phyloP scores from a whole-genome alignment of 2,113 vertebrate genomes.

The Seriola aureovittata region DNA sequence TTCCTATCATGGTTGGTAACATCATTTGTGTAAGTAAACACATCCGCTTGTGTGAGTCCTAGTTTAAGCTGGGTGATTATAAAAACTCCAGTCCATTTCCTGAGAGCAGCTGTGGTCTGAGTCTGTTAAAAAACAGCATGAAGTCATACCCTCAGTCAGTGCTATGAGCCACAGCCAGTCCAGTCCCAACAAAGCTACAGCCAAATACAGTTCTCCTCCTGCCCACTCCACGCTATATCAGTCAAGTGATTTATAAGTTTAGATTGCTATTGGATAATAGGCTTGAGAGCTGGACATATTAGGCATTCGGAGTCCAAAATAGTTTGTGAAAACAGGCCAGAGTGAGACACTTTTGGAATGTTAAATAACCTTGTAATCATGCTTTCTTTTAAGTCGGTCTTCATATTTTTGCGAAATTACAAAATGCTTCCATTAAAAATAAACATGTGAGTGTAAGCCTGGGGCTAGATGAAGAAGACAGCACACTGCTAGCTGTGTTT shows the following conservation, averaged over 20 bases:
- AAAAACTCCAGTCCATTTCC: slow-evolving; percentile 58
- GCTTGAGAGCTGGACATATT: slow-evolving; percentile 60
- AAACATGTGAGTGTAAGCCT: slow-evolving; percentile 54
- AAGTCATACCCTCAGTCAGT: slow-evolving; percentile 87
- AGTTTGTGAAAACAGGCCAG: slow-evolving; percentile 34
- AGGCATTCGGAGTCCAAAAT: slow-evolving; percentile 64
- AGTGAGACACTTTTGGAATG: slow-evolving; percentile 42
- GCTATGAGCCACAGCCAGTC: slow-evolving; percentile 88
- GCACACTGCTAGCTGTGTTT: slow-evolving; percentile 70
- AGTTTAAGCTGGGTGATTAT: slow-evolving; percentile 56
- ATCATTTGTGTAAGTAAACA: slow-evolving; percentile 69
- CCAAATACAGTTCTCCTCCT: slow-evolving; percentile 85
- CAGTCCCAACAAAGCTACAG: slow-evolving; percentile 85
- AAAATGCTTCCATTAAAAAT: slow-evolving; percentile 57
- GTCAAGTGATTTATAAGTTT: slow-evolving; percentile 71
- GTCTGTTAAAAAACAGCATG: slow-evolving; percentile 90
- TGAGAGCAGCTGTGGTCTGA: slow-evolving; percentile 86
- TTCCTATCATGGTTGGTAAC: slow-evolving; percentile 56
- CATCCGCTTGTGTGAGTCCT: slow-evolving; percentile 59
- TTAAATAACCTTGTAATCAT: slow-evolving; percentile 42
- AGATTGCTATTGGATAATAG: slow-evolving; percentile 64
- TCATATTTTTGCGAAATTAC: slow-evolving; percentile 25
- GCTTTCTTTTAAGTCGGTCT: slow-evolving; percentile 2
- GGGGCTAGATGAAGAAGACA: slow-evolving; percentile 63
- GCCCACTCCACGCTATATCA: slow-evolving; percentile 75